These are phyloP conservation scores for Archaeoteleia sp. DNA, from an alignment of 2,888 invertebrate genomes.

Conservation along the genomic window DNA sequence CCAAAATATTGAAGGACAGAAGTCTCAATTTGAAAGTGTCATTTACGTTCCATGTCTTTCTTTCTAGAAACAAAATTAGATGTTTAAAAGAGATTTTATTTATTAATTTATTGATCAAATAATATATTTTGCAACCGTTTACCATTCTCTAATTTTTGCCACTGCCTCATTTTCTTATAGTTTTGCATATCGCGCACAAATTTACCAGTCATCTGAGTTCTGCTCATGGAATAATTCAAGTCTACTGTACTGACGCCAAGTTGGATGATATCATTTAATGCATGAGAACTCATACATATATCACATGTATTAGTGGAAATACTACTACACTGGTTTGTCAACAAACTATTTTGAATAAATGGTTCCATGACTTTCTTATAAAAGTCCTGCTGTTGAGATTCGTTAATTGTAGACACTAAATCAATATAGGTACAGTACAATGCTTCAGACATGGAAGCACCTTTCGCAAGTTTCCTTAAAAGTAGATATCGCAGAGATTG, in stretches of 20 bases:
- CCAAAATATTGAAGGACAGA: constrained; percentile 91
- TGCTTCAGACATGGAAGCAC: constrained; percentile 51
- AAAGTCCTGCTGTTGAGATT: constrained; percentile 46
- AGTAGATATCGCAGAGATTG: constrained; percentile 52
- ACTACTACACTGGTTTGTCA: constrained; percentile 10
- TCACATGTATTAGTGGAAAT: constrained; percentile 21
- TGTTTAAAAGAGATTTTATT: not conserved
- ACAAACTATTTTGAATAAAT: constrained; percentile 50
- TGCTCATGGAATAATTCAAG: constrained; percentile 31
- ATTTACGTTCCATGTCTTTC: constrained; percentile 63
- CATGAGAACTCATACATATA: constrained; percentile 18
- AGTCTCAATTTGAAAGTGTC: constrained; percentile 79
- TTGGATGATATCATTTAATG: constrained; percentile 32
- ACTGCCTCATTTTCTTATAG: constrained; percentile 65
- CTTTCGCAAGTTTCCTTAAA: constrained; percentile 56
- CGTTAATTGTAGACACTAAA: constrained; percentile 51
- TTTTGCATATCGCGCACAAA: constrained; percentile 53
- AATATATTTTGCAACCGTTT: constrained; percentile 12
- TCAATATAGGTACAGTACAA: constrained; percentile 54
- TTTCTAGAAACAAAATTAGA: constrained; percentile 54
- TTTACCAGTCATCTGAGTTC: constrained; percentile 44
- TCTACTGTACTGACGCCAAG: constrained; percentile 36
- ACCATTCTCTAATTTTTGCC: constrained; percentile 55
- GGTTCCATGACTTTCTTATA: constrained; percentile 61
- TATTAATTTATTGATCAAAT: constrained; percentile 5